Conservation (phyloP, 2,797 vertebrate genomes). For the Sebastes aleutianus region DNA sequence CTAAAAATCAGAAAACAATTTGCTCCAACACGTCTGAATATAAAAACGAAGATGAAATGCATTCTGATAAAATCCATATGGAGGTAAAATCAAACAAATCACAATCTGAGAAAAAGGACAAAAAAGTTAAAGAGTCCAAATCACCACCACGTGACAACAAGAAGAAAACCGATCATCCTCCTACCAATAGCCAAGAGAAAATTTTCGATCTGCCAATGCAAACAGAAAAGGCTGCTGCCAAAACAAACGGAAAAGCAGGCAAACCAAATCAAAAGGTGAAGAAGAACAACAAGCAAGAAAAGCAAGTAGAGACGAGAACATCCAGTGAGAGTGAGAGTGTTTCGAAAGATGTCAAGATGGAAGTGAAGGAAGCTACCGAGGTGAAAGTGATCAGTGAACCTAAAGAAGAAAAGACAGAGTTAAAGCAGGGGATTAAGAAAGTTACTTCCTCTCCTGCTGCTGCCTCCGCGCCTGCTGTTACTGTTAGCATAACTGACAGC, state of each 20-base stretch:
- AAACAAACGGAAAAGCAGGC: conserved; percentile 57
- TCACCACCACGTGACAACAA: conserved; percentile 65
- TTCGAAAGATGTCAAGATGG: conserved; percentile 40
- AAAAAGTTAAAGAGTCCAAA: conserved; percentile 72
- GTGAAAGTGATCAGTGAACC: conserved; percentile 59
- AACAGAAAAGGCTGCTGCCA: conserved; percentile 39
- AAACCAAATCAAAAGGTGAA: conserved; percentile 71
- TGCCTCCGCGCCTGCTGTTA: conserved; percentile 3
- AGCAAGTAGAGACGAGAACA: conserved; percentile 55
- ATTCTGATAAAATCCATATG: conserved; percentile 49
- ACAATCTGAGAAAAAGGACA: conserved; percentile 60
- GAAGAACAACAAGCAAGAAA: conserved; percentile 77
- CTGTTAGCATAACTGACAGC: conserved; percentile 42
- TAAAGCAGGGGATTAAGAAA: conserved; percentile 63
- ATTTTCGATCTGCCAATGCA: conserved; percentile 20
- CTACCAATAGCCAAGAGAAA: conserved; percentile 47
- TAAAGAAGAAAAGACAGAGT: conserved; percentile 49
- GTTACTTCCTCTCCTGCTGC: conserved; percentile 17
- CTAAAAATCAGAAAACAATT: conserved; percentile 61
- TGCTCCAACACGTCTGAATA: conserved; percentile 54
- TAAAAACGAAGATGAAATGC: conserved; percentile 52
- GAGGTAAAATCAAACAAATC: conserved; percentile 68
- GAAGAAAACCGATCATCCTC: conserved; percentile 47
- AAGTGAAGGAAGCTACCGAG: conserved; percentile 38
- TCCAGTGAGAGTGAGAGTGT: conserved; percentile 53